A percentile compares a stretch with the other conserved stretches of the same genome.
Conservation (phyloP, 2,113 vertebrate species). For the Heteronetta atricapilla region DNA sequence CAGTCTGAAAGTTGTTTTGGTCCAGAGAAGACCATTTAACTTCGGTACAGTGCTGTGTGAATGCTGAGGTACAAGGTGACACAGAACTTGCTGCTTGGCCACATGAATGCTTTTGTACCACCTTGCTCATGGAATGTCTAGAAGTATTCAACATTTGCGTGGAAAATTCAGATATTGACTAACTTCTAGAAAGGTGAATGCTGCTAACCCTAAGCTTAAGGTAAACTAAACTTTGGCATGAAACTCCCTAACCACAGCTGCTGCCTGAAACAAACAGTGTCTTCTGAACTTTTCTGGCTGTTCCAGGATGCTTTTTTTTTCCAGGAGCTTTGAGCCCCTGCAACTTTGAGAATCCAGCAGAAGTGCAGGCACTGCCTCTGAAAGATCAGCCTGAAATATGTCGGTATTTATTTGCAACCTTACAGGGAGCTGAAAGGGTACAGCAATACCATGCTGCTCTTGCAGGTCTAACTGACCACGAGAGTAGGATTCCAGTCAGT, state of each 20-base stretch:
- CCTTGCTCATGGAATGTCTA: background rate
- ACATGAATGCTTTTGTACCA: background rate
- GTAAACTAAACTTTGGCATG: background rate
- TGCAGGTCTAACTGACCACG: background rate
- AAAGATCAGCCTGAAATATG: background rate
- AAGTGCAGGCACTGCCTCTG: background rate
- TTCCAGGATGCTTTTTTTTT: background rate
- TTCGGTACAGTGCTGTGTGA: background rate
- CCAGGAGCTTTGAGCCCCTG: background rate
- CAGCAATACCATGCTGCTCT: accelerated
- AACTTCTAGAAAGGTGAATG: background rate
- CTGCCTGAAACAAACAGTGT: background rate
- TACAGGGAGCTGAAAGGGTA: background rate
- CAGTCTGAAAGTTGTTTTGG: background rate
- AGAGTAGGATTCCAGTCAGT: background rate
- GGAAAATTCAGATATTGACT: background rate
- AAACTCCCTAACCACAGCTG: background rate
- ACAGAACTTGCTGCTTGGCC: background rate
- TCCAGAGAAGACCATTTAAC: background rate
- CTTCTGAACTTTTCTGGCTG: background rate
- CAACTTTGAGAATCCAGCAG: background rate
- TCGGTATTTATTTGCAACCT: background rate
- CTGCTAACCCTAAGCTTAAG: background rate
- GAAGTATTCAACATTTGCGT: too few relatives aligned
- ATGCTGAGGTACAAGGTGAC: background rate